Conservation (phyloP, 30 jellyfish, hydroid and myxozoan species). For the Cassiopea andromeda region DNA sequence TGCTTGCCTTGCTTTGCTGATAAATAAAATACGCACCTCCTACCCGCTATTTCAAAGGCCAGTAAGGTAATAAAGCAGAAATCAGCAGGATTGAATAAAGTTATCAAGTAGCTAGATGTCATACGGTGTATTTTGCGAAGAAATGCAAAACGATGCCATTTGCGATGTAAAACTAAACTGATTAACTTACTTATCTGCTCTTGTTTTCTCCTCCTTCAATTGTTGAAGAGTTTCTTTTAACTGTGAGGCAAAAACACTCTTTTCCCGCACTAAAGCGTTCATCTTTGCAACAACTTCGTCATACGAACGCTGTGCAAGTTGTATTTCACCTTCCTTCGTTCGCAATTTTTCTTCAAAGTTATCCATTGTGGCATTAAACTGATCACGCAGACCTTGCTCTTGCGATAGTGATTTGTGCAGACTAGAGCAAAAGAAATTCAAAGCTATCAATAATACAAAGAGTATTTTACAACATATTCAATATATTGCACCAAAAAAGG, state of each 20-base stretch:
- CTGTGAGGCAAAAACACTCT: slow-evolving; percentile 82
- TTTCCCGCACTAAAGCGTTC: slow-evolving; percentile 74
- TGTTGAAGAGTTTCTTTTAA: slow-evolving; percentile 70
- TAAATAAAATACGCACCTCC: too few relatives aligned
- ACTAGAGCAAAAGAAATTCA: slow-evolving; percentile 46
- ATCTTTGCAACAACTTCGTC: slow-evolving; percentile 86
- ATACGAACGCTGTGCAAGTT: slow-evolving; percentile 68
- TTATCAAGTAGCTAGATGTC: too few relatives aligned
- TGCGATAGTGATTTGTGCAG: slow-evolving; percentile 86
- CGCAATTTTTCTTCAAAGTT: slow-evolving; percentile 80
- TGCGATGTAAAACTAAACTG: background rate
- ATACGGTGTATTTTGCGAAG: too few relatives aligned
- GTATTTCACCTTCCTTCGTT: slow-evolving; percentile 78
- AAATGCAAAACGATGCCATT: too few relatives aligned
- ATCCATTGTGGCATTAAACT: slow-evolving; percentile 89
- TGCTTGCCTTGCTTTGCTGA: too few relatives aligned
- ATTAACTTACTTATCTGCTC: slow-evolving; percentile 76
- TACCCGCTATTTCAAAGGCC: too few relatives aligned
- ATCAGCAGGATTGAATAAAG: too few relatives aligned
- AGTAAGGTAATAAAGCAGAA: too few relatives aligned
- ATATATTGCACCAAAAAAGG: too few relatives aligned
- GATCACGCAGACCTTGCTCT: slow-evolving; percentile 87
- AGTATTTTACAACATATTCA: too few relatives aligned
- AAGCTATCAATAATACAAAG: background rate
- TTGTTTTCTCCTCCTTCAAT: slow-evolving; percentile 67